Percentiles rank a stretch among this genome's conserved stretches.
Evolutionary conservation across 2,888 invertebrate species (phyloP).

Genomic region (Chrysomela aeneicollis): DNA sequence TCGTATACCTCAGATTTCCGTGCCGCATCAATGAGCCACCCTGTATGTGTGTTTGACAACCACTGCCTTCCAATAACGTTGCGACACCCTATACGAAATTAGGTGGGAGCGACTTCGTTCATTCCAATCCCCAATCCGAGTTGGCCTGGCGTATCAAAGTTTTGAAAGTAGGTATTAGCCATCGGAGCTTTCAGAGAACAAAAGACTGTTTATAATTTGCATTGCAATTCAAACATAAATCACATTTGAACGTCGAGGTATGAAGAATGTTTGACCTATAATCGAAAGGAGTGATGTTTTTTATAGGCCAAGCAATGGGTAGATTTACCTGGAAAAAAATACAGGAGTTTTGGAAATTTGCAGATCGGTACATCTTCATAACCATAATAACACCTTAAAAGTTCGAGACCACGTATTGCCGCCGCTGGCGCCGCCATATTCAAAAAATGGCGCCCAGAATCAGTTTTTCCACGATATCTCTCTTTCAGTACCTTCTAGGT

Average conservation of each 20-base stretch:
- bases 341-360: no score
- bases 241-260: conserved; percentile 26
- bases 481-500: no score
- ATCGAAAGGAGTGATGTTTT: no score
- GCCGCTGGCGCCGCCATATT: no score
- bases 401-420: no score
- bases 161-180: conserved; percentile 27
- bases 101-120: conserved; percentile 14
- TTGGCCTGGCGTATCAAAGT: conserved; percentile 19
- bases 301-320: conserved; percentile 15
- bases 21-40: no score
- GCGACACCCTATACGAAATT: conserved; percentile 14
- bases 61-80: conserved; percentile 9
- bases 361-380: no score
- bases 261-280: conserved; percentile 22
- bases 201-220: conserved; percentile 28
- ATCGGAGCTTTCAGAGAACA: conserved; percentile 16
- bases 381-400: no score
- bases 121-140: conserved; percentile 17
- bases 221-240: conserved; percentile 35
- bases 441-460: no score
- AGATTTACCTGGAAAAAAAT: no score
- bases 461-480: no score
- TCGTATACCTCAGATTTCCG: background rate
- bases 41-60: conserved; percentile 18